phyloP scores from a whole-genome alignment of 2,888 invertebrate species.

The Agrotis segetum region DNA sequence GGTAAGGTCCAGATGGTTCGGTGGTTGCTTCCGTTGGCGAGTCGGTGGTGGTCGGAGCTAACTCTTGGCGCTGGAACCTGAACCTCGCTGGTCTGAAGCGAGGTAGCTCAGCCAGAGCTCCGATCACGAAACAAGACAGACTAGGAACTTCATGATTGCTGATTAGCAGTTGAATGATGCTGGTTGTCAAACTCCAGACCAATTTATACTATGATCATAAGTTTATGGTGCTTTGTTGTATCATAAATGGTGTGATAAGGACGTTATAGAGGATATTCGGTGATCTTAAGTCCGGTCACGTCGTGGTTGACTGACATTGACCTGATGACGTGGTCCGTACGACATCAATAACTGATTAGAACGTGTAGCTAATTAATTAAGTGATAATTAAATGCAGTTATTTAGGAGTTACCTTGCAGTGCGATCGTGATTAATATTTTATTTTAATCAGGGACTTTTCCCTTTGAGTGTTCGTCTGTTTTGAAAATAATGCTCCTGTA shows the following conservation, averaged over 20 bases:
- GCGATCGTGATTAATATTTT: slow-evolving; percentile 19
- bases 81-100: slow-evolving; percentile 87
- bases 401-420: slow-evolving; percentile 46
- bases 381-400: slow-evolving; percentile 46
- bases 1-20: slow-evolving; percentile 78
- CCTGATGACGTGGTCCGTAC: slow-evolving; percentile 67
- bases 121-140: slow-evolving; percentile 76
- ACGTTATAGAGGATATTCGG: slow-evolving; percentile 74
- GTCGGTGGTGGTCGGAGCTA: slow-evolving; percentile 86
- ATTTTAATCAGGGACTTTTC: background rate
- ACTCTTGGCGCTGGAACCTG: slow-evolving; percentile 84
- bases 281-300: slow-evolving; percentile 75
- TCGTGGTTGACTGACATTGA: slow-evolving; percentile 79
- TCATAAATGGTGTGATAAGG: slow-evolving; percentile 81
- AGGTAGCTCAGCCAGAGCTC: slow-evolving; percentile 84
- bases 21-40: slow-evolving; percentile 81
- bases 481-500: background rate
- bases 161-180: slow-evolving; percentile 70
- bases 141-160: slow-evolving; percentile 81
- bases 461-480: background rate
- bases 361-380: slow-evolving; percentile 65
- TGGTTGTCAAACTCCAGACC: slow-evolving; percentile 57
- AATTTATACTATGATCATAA: slow-evolving; percentile 77
- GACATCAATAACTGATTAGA: slow-evolving; percentile 55
- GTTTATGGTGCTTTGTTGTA: slow-evolving; percentile 83